A percentile compares a stretch with the other conserved stretches of the same genome.
Evolutionary conservation across 1,140 invertebrate species (phyloP).

Genomic region (Gryon sp.): DNA sequence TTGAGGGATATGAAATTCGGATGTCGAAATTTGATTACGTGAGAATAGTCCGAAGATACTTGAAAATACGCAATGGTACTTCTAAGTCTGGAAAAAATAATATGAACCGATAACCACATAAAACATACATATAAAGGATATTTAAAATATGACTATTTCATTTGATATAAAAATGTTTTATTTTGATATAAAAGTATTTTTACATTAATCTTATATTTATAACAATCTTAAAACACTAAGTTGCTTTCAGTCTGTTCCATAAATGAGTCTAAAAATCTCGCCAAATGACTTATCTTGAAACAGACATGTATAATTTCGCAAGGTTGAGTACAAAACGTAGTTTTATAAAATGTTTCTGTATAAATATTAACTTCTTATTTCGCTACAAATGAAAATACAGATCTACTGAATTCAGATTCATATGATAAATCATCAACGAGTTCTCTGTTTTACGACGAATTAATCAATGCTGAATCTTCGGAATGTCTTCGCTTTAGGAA

Average conservation of each 20-base stretch:
- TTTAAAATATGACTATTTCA: too few species aligned
- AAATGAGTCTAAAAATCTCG: slow-evolving; percentile 11
- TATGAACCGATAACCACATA: too few species aligned
- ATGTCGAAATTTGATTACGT: too few species aligned
- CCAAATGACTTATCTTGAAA: slow-evolving; percentile 18
- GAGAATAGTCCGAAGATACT: too few species aligned
- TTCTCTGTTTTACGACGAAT: slow-evolving; percentile 4
- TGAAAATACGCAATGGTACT: too few species aligned
- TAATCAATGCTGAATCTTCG: slow-evolving; percentile 1
- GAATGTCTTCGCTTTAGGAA: slow-evolving; percentile 18
- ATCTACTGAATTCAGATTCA: slow-evolving; percentile 32
- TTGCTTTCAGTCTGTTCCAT: slow-evolving; percentile 40
- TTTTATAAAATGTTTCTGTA: slow-evolving; percentile 35
- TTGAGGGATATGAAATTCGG: too few species aligned
- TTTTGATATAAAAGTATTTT: slow-evolving; percentile 56
- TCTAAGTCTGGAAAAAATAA: too few species aligned
- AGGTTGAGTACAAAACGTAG: slow-evolving; percentile 38
- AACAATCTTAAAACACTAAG: slow-evolving; percentile 45
- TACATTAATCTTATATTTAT: slow-evolving; percentile 43
- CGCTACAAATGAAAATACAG: slow-evolving; percentile 9
- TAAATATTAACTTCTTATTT: slow-evolving; percentile 35
- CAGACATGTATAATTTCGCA: slow-evolving; percentile 30
- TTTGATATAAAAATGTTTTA: slow-evolving; percentile 53
- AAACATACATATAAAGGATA: too few species aligned
- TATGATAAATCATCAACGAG: slow-evolving; percentile 13